These are phyloP conservation scores for Alligator mississippiensis DNA, from an alignment of 2,113 vertebrate genomes.

Conservation along the genomic window DNA sequence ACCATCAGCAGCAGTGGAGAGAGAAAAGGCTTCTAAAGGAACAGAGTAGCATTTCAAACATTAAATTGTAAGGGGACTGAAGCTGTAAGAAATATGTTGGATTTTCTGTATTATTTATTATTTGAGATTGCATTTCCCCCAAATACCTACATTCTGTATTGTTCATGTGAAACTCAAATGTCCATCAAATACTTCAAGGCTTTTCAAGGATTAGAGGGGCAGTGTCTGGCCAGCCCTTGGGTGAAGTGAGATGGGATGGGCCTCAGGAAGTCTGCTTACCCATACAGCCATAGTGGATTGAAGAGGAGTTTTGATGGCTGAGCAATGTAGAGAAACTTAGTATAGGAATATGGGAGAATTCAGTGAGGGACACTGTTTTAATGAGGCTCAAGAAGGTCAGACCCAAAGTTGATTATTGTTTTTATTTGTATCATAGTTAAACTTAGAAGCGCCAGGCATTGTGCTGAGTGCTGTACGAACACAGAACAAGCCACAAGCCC, in stretches of 20 bases:
- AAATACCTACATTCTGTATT: conserved; percentile 18
- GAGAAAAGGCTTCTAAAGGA: conserved; percentile 53
- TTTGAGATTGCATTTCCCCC: conserved; percentile 57
- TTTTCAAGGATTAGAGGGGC: conserved; percentile 13
- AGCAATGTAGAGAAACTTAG: background rate
- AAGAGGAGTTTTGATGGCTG: background rate
- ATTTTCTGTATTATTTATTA: conserved; percentile 70
- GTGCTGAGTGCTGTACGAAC: background rate
- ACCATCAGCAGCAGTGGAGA: conserved; percentile 34
- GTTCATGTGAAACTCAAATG: conserved; percentile 19
- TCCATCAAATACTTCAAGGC: background rate
- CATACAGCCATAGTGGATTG: background rate
- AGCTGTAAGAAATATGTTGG: conserved; percentile 45
- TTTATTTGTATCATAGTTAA: background rate
- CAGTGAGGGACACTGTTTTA: background rate
- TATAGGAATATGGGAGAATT: background rate
- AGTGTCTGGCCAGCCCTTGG: background rate
- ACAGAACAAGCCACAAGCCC: background rate
- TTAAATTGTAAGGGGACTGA: conserved; percentile 52
- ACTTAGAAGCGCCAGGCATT: background rate
- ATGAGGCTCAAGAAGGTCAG: background rate
- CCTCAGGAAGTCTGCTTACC: background rate
- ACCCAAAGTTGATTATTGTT: background rate
- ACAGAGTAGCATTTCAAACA: conserved; percentile 50
- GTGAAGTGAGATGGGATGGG: conserved; percentile 24